Evolutionary conservation across 2,113 vertebrate genomes (phyloP), one percentile per base, ranked within the genome.

Genomic region (Myanophis thanlyinensis): DNA sequence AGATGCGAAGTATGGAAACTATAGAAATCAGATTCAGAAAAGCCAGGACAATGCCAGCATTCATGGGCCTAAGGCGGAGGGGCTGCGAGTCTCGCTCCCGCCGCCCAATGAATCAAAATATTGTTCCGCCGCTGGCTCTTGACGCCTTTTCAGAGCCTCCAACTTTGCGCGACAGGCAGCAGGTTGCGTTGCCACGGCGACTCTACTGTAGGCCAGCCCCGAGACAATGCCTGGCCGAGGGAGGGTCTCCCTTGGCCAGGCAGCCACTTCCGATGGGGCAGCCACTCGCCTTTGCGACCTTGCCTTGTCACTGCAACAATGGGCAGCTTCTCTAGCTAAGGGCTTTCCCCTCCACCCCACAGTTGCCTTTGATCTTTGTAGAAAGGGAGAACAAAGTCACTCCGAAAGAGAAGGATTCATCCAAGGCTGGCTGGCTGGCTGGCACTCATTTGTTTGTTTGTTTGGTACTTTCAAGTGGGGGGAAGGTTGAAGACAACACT

Each of bases 1-100:
- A n/a, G n/a, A n/a, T n/a, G n/a, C n/a, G n/a, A n/a, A n/a, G n/a
- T n/a, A n/a, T n/a, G n/a, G n/a, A n/a, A n/a, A n/a, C n/a, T n/a
- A n/a, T n/a, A n/a, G n/a, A 98, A 99, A 99, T 99, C 99, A 99
- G 98, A 98, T 97, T 98, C 97, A 98, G 97, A 99, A 98, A 98
- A 98, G 98, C 98, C 92, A 91, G 97, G 97, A 99, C 99, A 99
- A 99, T 98, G 97, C 97, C 97, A 93, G 98, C 97, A 98, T 99
- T 99, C 98, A 99, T 95, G 97, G 97, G 95, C 88, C 95, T 91
- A 94, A 95, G 96, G 96, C 85, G 93, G 93, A 93, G 93, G 87
- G 94, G 44, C 90, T 93, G 94, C 90, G 88, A 95, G 96, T 85
- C 96, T 96, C 94, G 93, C 95, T 95, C 95, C 94, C 94, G 92